Base-by-base conservation (phyloP, 2,113 vertebrate genomes). In the Psilopsiagon aymara region DNA sequence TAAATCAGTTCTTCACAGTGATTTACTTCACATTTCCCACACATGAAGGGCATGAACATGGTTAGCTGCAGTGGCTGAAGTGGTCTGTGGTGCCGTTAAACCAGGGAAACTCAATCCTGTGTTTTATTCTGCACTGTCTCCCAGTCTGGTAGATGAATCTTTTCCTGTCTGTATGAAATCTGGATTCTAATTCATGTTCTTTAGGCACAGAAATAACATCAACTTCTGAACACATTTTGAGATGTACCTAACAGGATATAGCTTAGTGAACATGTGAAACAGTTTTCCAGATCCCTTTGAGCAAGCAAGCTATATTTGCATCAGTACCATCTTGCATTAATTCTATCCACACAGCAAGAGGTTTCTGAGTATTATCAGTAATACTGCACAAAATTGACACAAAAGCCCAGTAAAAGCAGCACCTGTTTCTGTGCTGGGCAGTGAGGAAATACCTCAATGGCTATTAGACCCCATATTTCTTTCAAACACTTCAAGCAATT, bases 291-390 rank as follows among this genome's bases (percentile, higher is more conserved):
- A 62, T 94, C 35, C 19, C 62, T 94, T 91, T 78, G 55, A 68
- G 89, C 73, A 82, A 75, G 51, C 20, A 75, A 46, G 66, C 29
- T 96, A 87, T 92, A 95, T 96, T 95, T 95, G 77, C 86, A 62
- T 79, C 47, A 25, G 77, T 39, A 73, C 93, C 84, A 95, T 92
- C 86, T 95, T 95, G 94, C 91, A 91, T 83, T 94, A 93, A 64
- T 90, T 60, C 88, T 88, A 87, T 81, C 69, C 94, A 95, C 86
- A 84, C 86, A 92, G 83, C 57, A 82, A 80, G 91, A 95, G 49
- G 33, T 71, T 79, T 78, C 55, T 78, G 39, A 79, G 35, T 66
- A 46, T 76, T 82, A 79, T 73, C 69, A 57, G 66, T 44, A 76
- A 60, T 51, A 44, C 20, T 52, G 66, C 33, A 69, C 29, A 76